Percentiles rank a stretch among this genome's conserved stretches.
These are phyloP conservation scores for Dilophus febrilis DNA, from an alignment of 2,888 invertebrate genomes.

Conservation along the genomic window DNA sequence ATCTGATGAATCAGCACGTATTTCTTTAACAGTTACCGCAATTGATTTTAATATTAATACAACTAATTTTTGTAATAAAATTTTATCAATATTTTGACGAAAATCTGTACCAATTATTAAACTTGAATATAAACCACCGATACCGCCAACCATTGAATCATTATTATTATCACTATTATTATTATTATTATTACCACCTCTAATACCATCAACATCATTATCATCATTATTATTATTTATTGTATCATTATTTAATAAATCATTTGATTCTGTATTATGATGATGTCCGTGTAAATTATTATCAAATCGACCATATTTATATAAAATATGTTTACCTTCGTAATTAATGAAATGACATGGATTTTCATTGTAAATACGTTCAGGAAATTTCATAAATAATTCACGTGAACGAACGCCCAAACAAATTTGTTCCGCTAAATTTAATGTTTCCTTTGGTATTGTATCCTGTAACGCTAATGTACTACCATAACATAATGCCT, in stretches of 20 bases:
- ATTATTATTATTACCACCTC: conserved; percentile 26
- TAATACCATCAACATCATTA: conserved; percentile 1
- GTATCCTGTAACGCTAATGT: conserved; percentile 70
- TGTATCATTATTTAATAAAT: not conserved
- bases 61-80: conserved; percentile 70
- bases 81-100: conserved; percentile 40
- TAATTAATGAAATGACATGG: conserved; percentile 25
- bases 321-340: conserved; percentile 20
- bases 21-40: conserved; percentile 79
- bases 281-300: not conserved
- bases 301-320: conserved; percentile 12
- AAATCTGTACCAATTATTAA: not conserved
- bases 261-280: not conserved
- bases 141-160: conserved; percentile 23
- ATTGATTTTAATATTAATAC: conserved; percentile 75
- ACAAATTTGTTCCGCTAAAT: conserved; percentile 59
- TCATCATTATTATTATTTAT: not conserved
- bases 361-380: conserved; percentile 32
- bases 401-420: conserved; percentile 34
- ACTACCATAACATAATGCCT: conserved; percentile 80
- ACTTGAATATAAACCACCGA: conserved; percentile 11
- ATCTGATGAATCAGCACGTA: conserved; percentile 63
- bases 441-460: conserved; percentile 74
- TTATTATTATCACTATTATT: conserved; percentile 30
- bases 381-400: conserved; percentile 54